Evolutionary conservation across 2,888 invertebrate genomes (phyloP), one percentile per base, ranked within the genome.

Genomic region (Himalopsyche tibetana): DNA sequence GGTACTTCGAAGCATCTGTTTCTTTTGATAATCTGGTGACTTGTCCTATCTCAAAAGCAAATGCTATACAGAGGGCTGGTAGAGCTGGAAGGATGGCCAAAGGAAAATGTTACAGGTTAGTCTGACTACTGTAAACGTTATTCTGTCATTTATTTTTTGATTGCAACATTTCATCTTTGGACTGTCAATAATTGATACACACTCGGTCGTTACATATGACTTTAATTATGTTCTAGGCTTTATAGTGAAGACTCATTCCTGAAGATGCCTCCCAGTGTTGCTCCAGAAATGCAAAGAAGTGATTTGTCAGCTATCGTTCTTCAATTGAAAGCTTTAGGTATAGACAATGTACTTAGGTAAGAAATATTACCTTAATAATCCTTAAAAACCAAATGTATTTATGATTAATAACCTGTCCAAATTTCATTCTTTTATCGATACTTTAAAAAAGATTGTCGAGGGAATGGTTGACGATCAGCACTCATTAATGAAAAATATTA

Each of bases 281-380:
- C 97, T 0, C 99, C 99, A 0, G 99, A 99, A 93, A 98, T 99
- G 95, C 96, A 97, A 88, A 92, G 99, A 12, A 96, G 96, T 81
- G 98, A 98, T 90, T 93, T 99, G 82, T 96, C 98, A 0, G 94
- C 96, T 0, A 96, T 97, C 2, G 94, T 99, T 28, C 91, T 99
- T 19, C 98, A 98, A 91, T 91, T 99, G 28, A 99, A 99, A 91
- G 98, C 99, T 0, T 91, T 99, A 0, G 99, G 99, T 0, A 97
- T 99, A 84, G 95, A 97, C 89, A 99, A 99, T 90, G 94, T 99
- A 38, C 92, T 99, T 0, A 95, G 95, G 90, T 93, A 89, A 87
- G 82, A 69, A 74, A 28, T 2, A 15, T 19, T n/a, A 5, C 9
- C 19, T 5, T 0, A 74, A 28, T 36, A 38, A 74, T 80, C 19